phyloP scores from a whole-genome alignment of 2,113 vertebrate species.

The Noctilio leporinus region DNA sequence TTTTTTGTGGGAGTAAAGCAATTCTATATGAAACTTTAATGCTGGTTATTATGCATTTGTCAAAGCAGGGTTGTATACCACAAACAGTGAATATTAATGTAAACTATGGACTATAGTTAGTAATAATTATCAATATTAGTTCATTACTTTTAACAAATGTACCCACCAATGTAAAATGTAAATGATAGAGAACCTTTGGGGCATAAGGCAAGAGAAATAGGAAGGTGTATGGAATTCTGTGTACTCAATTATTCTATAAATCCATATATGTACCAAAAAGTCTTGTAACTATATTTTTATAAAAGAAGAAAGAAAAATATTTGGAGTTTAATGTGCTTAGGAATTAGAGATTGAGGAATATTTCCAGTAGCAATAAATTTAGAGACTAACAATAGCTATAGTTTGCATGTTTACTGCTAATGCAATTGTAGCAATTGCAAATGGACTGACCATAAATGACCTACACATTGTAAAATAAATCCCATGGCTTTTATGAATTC shows the following conservation, averaged over 20 bases:
- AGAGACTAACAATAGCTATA: neutral
- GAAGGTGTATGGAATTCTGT: neutral
- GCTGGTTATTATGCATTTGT: neutral
- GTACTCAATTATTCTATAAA: neutral
- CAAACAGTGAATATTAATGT: neutral
- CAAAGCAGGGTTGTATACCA: neutral
- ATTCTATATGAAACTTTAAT: neutral
- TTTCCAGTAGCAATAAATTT: neutral
- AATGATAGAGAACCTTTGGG: neutral
- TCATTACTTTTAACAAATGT: neutral
- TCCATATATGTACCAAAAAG: neutral
- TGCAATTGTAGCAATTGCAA: constrained; percentile 74
- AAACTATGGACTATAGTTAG: neutral
- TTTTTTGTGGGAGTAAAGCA: neutral
- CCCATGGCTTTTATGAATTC: constrained; percentile 72
- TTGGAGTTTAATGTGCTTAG: neutral
- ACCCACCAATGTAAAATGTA: neutral
- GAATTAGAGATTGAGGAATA: neutral
- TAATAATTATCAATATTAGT: neutral
- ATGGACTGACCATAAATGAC: constrained; percentile 75
- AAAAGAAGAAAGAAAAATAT: neutral
- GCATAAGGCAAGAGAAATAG: neutral
- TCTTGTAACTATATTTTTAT: neutral
- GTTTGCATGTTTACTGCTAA: constrained; percentile 75
- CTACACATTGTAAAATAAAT: constrained; percentile 76